phyloP scores from a whole-genome alignment of 2,113 vertebrate species.

The Scolopax mira region DNA sequence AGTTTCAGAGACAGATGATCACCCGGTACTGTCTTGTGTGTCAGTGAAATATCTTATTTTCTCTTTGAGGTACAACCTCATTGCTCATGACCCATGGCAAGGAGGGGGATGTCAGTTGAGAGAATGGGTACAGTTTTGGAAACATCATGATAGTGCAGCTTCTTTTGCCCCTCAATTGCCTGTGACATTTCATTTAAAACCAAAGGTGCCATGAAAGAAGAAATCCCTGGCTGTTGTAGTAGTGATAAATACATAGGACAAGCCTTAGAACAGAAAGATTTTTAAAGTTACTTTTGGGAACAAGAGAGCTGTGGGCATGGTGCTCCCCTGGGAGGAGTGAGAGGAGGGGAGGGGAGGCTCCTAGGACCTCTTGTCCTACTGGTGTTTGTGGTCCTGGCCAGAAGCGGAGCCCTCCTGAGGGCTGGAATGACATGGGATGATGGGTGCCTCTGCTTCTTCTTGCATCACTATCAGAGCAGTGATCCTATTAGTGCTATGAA shows the following conservation, averaged over 20 bases:
- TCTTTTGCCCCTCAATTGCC: neutral
- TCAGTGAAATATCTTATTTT: neutral
- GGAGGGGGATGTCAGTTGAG: neutral
- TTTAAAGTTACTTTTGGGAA: neutral
- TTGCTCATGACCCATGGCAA: neutral
- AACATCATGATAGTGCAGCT: neutral
- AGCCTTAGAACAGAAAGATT: neutral
- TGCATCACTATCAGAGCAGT: fast-evolving
- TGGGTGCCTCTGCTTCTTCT: neutral
- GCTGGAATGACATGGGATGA: fast-evolving
- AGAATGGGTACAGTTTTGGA: neutral
- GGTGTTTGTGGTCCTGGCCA: neutral
- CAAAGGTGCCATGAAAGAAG: neutral
- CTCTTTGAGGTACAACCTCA: neutral
- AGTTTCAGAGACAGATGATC: neutral
- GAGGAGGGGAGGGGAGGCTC: neutral
- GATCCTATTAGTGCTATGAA: neutral
- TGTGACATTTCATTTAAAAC: constrained; percentile 17
- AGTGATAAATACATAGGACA: neutral
- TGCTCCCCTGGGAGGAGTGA: neutral
- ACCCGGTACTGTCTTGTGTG: fast-evolving
- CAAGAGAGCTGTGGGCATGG: neutral
- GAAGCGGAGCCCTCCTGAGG: neutral
- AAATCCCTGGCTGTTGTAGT: neutral
- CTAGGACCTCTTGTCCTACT: neutral